Evolutionary conservation across 2,888 invertebrate genomes (phyloP).

Genomic region (Melinaea menophilus): DNA sequence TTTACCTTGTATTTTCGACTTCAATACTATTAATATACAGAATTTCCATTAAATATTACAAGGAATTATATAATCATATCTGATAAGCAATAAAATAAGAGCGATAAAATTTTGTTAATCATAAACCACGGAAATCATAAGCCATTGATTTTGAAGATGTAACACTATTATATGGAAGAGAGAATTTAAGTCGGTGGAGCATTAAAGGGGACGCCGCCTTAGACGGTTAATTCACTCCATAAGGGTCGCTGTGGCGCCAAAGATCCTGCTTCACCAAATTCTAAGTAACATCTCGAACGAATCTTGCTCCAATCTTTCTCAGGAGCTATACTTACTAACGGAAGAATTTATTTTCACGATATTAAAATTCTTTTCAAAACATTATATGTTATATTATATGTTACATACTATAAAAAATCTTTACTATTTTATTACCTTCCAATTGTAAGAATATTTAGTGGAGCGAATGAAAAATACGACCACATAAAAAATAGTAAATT

Average conservation of each 20-base stretch:
- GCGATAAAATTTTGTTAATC: slow-evolving; percentile 33
- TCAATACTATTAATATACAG: too few relatives aligned
- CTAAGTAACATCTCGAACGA: slow-evolving; percentile 56
- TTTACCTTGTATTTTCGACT: too few relatives aligned
- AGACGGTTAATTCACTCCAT: slow-evolving; percentile 76
- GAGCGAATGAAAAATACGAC: slow-evolving; percentile 45
- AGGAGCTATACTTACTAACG: background rate
- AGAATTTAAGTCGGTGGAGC: slow-evolving; percentile 74
- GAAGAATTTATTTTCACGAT: background rate
- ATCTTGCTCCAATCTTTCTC: slow-evolving; percentile 39
- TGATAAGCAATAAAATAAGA: background rate
- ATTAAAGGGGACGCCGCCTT: slow-evolving; percentile 72
- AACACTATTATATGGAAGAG: slow-evolving; percentile 71
- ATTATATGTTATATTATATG: too few relatives aligned
- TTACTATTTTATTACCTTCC: background rate
- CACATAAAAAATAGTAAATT: slow-evolving; percentile 53
- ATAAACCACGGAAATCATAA: slow-evolving; percentile 70
- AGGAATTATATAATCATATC: background rate
- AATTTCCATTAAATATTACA: too few relatives aligned
- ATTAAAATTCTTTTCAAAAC: background rate
- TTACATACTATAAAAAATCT: background rate
- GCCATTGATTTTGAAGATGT: slow-evolving; percentile 60
- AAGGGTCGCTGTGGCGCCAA: slow-evolving; percentile 74
- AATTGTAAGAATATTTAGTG: slow-evolving; percentile 5
- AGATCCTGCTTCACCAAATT: slow-evolving; percentile 73